Conservation (phyloP, 2,113 vertebrate genomes). For the Barnardius zonarius region DNA sequence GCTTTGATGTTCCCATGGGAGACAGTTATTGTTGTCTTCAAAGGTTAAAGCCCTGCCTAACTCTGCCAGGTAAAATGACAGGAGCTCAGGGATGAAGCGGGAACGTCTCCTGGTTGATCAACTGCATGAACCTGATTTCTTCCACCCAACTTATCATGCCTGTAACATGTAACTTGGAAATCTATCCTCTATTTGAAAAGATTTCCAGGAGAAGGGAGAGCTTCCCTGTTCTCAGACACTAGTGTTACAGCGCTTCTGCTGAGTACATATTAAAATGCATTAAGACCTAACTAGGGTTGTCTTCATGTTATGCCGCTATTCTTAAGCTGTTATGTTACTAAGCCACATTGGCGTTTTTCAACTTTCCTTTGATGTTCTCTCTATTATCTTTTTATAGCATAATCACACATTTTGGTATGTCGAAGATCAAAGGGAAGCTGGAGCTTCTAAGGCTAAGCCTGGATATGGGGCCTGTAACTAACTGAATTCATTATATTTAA, state of each 20-base stretch:
- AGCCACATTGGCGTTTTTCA: slow-evolving; percentile 59
- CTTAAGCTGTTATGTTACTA: slow-evolving; percentile 72
- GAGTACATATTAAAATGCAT: slow-evolving; percentile 67
- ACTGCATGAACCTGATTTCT: not conserved
- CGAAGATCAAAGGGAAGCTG: slow-evolving; percentile 70
- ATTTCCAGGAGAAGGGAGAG: not conserved
- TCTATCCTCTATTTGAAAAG: not conserved
- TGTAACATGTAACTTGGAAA: not conserved
- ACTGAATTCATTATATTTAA: slow-evolving; percentile 77
- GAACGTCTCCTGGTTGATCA: not conserved
- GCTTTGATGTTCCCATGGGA: slow-evolving; percentile 47
- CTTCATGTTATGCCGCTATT: slow-evolving; percentile 67
- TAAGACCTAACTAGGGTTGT: slow-evolving; percentile 69
- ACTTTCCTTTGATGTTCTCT: slow-evolving; percentile 64
- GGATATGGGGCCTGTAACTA: slow-evolving; percentile 68
- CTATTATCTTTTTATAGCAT: slow-evolving; percentile 73
- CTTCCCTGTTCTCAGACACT: not conserved
- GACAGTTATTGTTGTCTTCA: slow-evolving; percentile 51
- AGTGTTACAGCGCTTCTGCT: slow-evolving; percentile 16
- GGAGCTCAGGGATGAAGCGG: not conserved
- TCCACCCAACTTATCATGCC: not conserved
- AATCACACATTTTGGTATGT: slow-evolving; percentile 74
- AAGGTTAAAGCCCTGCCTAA: slow-evolving; percentile 43
- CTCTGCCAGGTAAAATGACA: not conserved
- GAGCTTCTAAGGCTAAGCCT: slow-evolving; percentile 68